Evolutionary conservation across 2,888 invertebrate genomes (phyloP), one percentile per base, ranked within the genome.

Genomic region (Chrysina gloriosa): DNA sequence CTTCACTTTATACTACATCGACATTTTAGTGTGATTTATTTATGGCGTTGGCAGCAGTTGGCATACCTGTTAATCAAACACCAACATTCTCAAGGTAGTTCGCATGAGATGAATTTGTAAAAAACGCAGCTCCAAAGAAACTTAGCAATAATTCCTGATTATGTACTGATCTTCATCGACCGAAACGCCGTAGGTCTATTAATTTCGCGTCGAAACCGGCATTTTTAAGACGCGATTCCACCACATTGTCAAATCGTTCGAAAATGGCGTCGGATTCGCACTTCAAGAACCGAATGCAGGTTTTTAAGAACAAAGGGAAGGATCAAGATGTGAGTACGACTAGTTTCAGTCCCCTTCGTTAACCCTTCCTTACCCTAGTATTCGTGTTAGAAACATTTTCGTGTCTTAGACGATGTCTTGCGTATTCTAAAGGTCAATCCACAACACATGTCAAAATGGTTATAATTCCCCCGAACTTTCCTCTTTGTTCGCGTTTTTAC

Each of bases 281-380:
- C 85, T 87, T 87, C 86, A 92, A 91, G 88, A 92, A 91, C 89
- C 92, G 95, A 86, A 91, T 95, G 89, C 92, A 93, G 85, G 93
- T 91, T 84, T 97, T 96, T 86, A 98, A 98, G 92, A 98, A 98
- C 89, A 96, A 96, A 89, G 98, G 98, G 82, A 98, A 98, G 89
- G 98, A 98, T 89, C 96, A 96, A 86, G 98, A 98, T 88, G 97
- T 97, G 88, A 92, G 95, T 91, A 84, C 70, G 70, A 61, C 56
- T 14, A 3, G 31, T 31, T 52, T 7, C 16, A 52, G 9, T 16
- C 25, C 7, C n/a, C 64, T 45, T 27, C 14, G n/a, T 47, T 63
- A 3, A 19, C 1, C 25, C n/a, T 4, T 9, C 45, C n/a, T 16
- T 56, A 56, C 6, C 9, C 16, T 31, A 31, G 11, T 52, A 14